Evolutionary conservation across 2,888 invertebrate species (phyloP), one percentile per base, ranked within the genome.

Genomic region (Tipula helvola): DNA sequence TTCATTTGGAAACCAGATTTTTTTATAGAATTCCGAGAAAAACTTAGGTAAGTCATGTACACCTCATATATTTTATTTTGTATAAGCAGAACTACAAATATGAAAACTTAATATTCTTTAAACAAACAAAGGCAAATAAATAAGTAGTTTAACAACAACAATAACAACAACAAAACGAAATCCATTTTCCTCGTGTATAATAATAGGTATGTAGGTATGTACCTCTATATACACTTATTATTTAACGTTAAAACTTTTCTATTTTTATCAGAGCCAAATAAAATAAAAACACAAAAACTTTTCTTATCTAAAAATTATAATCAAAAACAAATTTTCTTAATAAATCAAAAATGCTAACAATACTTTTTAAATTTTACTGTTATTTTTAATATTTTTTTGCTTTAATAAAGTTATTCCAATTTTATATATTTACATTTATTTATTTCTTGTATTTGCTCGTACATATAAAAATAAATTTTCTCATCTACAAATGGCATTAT

Each of bases 291-390:
- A 44, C 44, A 12, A 52, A 71, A 71, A 71, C 71, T 71, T 71
- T 71, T 71, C 71, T 71, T 71, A 71, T 71, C 71, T 71, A 28
- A 71, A 71, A 28, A 71, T 71, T 71, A 28, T 71, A 71, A 71
- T 71, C 71, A 71, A 71, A 71, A 71, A 71, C 71, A 71, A 71
- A 71, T 71, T 71, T 71, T 71, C 71, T 71, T 71, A 71, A 71
- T 71, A 71, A 71, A 71, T 71, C 71, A 71, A 71, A 71, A 71
- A 71, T 28, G 71, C 71, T 71, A 71, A 71, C 71, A 71, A 71
- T 71, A 71, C 71, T 71, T 71, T 71, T 28, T 12, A 71, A 71
- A 71, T 71, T 71, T 71, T 71, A 71, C 71, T 71, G 28, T 28
- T 71, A 28, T 28, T 28, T 71, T 28, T 28, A 71, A 18, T 18